Conservation (phyloP, 2,888 invertebrate genomes). For the Oscheius myriophilus region DNA sequence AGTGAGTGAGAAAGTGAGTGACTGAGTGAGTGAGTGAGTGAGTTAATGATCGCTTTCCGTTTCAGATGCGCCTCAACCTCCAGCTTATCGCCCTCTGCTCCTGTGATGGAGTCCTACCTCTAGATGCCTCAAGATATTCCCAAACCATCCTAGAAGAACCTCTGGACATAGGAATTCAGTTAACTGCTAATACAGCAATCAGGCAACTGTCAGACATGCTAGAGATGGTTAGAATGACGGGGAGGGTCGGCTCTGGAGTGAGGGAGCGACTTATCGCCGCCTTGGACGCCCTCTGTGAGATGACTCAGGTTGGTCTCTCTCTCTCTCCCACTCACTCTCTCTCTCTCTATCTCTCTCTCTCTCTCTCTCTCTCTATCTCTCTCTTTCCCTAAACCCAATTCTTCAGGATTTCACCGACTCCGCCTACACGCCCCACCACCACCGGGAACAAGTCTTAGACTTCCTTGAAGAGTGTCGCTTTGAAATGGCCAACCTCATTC, state of each 20-base stretch:
- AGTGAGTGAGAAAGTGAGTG: too few relatives aligned
- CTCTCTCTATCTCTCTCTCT: too few relatives aligned
- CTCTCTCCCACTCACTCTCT: neutral
- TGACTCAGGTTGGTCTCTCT: constrained; percentile 77
- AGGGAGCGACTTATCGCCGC: constrained; percentile 86
- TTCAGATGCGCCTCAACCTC: constrained; percentile 88
- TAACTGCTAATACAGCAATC: constrained; percentile 81
- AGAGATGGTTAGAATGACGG: constrained; percentile 85
- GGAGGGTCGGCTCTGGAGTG: constrained; percentile 76
- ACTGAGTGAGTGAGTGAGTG: too few relatives aligned
- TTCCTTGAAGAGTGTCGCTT: constrained; percentile 85
- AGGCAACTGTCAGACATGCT: constrained; percentile 86
- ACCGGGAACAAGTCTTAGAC: constrained; percentile 91
- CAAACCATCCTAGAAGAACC: constrained; percentile 63
- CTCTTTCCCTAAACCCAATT: too few relatives aligned
- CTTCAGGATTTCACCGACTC: constrained; percentile 80
- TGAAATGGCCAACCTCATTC: constrained; percentile 88
- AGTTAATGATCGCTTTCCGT: neutral
- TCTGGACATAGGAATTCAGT: constrained; percentile 72
- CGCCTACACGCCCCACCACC: constrained; percentile 96
- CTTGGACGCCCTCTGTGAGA: constrained; percentile 89
- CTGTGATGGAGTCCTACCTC: constrained; percentile 85
- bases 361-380: too few relatives aligned
- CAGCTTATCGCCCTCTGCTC: constrained; percentile 96
- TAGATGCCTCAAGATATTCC: constrained; percentile 64